Percentiles rank a stretch among this genome's conserved stretches.
phyloP scores from a whole-genome alignment of 2,797 vertebrate genomes.

The Ctenopoma kingsleyae region DNA sequence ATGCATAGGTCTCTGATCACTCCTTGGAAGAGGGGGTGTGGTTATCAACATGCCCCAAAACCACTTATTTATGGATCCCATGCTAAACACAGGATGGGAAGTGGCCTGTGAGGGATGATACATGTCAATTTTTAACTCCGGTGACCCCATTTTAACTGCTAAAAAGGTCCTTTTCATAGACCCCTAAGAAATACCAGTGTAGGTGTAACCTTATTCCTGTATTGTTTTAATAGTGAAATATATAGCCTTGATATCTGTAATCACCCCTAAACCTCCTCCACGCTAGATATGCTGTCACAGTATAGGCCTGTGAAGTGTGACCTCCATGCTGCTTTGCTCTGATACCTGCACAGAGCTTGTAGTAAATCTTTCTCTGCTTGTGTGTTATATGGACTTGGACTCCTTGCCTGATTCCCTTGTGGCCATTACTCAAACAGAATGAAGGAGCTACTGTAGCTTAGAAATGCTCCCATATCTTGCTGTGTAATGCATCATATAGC shows the following conservation, averaged over 20 bases:
- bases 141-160: no score
- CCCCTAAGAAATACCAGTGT: no score
- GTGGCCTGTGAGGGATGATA: no score
- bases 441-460: constrained; percentile 44
- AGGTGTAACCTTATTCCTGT: not conserved
- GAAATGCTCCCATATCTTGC: constrained; percentile 32
- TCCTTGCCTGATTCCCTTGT: constrained; percentile 34
- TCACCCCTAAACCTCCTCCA: constrained; percentile 2
- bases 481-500: constrained; percentile 33
- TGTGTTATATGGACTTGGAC: constrained; percentile 51
- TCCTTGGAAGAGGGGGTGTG: no score
- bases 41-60: no score
- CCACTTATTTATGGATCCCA: no score
- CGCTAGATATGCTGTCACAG: constrained; percentile 11
- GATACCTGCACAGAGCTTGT: constrained; percentile 32
- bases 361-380: constrained; percentile 49
- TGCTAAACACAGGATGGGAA: no score
- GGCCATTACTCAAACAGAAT: constrained; percentile 55
- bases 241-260: not conserved
- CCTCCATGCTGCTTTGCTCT: constrained; percentile 36
- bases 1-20: no score
- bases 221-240: constrained; percentile 11
- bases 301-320: constrained; percentile 14
- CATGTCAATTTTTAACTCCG: no score
- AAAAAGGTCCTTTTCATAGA: no score